Conservation (phyloP, 1,140 invertebrate species). For the Hermetia illucens region DNA sequence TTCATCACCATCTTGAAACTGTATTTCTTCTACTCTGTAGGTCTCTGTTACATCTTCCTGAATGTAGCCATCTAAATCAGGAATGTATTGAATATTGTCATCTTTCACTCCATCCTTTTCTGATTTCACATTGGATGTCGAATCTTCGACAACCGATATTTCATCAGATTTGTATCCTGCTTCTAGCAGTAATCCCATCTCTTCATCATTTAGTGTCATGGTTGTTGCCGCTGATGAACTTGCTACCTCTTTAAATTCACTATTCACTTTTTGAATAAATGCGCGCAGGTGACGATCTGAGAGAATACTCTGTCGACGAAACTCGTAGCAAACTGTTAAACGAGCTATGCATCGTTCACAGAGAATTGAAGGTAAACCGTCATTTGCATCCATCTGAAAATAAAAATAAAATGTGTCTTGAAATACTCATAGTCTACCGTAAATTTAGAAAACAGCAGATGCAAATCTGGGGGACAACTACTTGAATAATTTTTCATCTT, state of each 20-base stretch:
- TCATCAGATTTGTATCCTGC: not conserved
- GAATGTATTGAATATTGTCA: not conserved
- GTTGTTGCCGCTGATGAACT: not conserved
- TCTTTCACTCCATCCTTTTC: conserved; percentile 2
- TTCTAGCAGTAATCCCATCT: not conserved
- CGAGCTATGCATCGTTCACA: conserved; percentile 8
- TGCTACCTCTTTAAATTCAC: conserved; percentile 9
- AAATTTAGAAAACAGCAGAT: no score
- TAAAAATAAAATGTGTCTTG: no score
- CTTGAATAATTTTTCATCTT: no score
- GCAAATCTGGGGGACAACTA: no score
- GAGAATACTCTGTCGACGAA: conserved; percentile 3
- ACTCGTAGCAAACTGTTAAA: conserved; percentile 7
- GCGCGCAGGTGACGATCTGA: conserved; percentile 8
- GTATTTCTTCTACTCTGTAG: no score
- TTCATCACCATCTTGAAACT: no score
- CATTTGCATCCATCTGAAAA: conserved; percentile 3
- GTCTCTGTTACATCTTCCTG: conserved; percentile 2
- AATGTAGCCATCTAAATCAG: not conserved
- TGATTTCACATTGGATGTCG: not conserved
- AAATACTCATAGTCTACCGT: no score
- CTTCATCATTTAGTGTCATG: not conserved
- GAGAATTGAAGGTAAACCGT: conserved; percentile 9
- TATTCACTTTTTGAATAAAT: conserved; percentile 10
- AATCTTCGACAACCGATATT: not conserved